These are phyloP conservation scores for Petroica traversi DNA, from an alignment of 2,113 vertebrate genomes.

Conservation along the genomic window DNA sequence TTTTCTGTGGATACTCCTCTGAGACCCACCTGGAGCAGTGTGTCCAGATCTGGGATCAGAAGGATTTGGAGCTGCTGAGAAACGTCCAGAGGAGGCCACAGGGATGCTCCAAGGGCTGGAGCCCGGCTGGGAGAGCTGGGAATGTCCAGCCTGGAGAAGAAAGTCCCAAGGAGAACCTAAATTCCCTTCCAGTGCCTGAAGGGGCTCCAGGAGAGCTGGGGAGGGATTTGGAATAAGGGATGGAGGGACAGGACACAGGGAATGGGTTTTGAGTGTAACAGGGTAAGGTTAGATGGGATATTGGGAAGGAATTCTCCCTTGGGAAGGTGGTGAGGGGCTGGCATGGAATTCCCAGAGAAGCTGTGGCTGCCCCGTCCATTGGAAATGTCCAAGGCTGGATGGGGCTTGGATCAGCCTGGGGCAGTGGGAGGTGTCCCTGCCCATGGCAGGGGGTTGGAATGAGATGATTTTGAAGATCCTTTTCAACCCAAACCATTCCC, in stretches of 20 bases:
- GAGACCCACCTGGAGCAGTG: neutral
- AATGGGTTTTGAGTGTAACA: neutral
- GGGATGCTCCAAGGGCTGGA: neutral
- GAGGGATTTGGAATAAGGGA: neutral
- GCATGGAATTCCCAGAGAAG: neutral
- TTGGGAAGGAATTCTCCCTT: accelerated
- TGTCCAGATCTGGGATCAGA: neutral
- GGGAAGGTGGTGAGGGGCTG: accelerated
- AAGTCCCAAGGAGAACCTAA: accelerated
- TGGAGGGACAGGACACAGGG: neutral
- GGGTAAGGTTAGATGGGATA: accelerated
- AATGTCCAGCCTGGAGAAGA: neutral
- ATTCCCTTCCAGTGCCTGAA: neutral
- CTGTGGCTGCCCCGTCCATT: neutral
- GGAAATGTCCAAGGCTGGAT: accelerated
- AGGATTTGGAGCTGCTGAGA: neutral
- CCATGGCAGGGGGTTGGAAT: neutral
- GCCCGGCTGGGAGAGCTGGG: neutral
- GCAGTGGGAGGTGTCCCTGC: neutral
- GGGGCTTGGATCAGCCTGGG: accelerated
- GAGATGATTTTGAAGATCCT: neutral
- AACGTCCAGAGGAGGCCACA: accelerated
- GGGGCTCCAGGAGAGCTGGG: neutral
- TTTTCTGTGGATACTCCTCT: neutral
- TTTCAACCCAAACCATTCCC: neutral